Evolutionary conservation across 2,888 invertebrate genomes (phyloP), one percentile per base, ranked within the genome.

Genomic region (Ligdia adustata): DNA sequence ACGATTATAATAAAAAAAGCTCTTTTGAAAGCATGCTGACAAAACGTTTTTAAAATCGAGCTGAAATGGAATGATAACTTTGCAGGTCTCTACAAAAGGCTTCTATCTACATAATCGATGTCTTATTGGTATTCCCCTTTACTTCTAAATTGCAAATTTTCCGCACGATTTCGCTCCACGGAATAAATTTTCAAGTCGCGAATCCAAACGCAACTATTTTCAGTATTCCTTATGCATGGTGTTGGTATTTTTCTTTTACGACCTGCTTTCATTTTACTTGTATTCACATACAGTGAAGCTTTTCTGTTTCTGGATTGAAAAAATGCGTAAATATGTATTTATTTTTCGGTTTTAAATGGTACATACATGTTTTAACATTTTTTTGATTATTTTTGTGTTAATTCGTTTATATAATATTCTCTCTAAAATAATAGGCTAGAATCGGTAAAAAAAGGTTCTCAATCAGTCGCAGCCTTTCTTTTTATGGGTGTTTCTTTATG

Each of bases 111-210:
- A 89, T 89, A 88, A 89, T 87, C 88, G 88, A 88, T 85, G 82
- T 83, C 84, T 85, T 89, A 89, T 87, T 87, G 88, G 77, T 78
- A 77, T 86, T 86, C 88, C 86, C 84, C 81, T 80, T 86, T 86
- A 87, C 86, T 88, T 85, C 82, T 83, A 89, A 90, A 90, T 87
- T 88, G 89, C 88, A 87, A 89, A 90, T 90, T 89, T 90, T 90
- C 87, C 84, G 77, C 88, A 83, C 89, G 88, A 90, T 88, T 88
- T 87, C 82, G 74, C 70, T 72, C 76, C 69, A 68, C 72, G 71
- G 83, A 83, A 87, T 89, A 88, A 78, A 89, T 89, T 89, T 86
- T 81, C 81, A 75, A 82, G 70, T 75, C 75, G 79, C 78, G 75
- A 76, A 73, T 73, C 74, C 72, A 71, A 57, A 77, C 75, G 76